A percentile compares a stretch with the other conserved stretches of the same genome.
Evolutionary conservation across 2,797 vertebrate genomes (phyloP).

Genomic region (Tapera naevia): DNA sequence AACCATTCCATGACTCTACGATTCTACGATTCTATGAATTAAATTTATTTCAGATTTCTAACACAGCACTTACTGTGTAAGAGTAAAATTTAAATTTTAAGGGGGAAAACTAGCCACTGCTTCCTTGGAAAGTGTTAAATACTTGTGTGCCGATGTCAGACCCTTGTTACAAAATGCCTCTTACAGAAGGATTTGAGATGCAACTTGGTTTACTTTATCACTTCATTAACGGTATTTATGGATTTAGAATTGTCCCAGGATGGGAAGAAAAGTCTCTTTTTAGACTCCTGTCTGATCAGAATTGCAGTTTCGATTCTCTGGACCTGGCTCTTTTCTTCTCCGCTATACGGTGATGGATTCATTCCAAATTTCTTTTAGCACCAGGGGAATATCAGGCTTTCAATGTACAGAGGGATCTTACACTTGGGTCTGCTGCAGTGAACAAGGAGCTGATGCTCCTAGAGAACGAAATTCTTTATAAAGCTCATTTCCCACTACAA

Average conservation of each 20-base stretch:
- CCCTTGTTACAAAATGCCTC: neutral
- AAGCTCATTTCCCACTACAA: neutral
- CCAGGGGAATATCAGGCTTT: neutral
- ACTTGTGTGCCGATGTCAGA: neutral
- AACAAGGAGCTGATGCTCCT: neutral
- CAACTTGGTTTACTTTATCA: neutral
- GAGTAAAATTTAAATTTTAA: neutral
- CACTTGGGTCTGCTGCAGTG: neutral
- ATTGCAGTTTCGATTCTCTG: neutral
- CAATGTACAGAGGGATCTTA: neutral
- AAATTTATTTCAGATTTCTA: neutral
- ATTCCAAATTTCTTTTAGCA: neutral
- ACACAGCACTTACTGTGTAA: rapidly evolving
- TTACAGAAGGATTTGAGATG: neutral
- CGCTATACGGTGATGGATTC: neutral
- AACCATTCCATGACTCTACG: too few relatives aligned
- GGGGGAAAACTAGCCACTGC: neutral
- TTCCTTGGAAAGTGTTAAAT: neutral
- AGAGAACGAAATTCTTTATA: neutral
- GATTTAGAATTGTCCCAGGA: neutral
- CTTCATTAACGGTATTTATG: neutral
- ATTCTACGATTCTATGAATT: too few relatives aligned
- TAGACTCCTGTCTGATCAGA: neutral
- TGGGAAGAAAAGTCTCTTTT: neutral
- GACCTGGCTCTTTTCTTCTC: neutral